A percentile compares a stretch with the other conserved stretches of the same genome.
phyloP scores from a whole-genome alignment of 2,797 vertebrate genomes.

The Alauda arvensis region DNA sequence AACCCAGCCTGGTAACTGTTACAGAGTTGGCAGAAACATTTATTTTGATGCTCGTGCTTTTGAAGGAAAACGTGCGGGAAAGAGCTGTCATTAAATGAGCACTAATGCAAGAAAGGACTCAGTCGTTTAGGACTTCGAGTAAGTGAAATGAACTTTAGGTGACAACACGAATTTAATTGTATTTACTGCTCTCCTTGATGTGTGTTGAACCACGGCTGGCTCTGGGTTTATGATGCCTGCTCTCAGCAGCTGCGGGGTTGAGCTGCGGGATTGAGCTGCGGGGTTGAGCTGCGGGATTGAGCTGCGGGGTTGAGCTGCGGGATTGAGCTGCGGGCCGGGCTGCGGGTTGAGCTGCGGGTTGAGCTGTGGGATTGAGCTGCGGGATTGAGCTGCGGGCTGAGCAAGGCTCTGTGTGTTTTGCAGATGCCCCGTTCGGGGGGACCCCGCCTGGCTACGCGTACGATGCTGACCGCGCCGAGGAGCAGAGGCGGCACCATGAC shows the following conservation, averaged over 20 bases:
- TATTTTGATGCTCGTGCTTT: background rate
- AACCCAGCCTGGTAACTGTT: background rate
- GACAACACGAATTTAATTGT: background rate
- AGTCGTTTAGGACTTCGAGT: background rate
- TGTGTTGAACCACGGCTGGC: background rate
- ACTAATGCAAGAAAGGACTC: background rate
- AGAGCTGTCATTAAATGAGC: background rate
- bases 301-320: too few relatives aligned
- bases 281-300: too few relatives aligned
- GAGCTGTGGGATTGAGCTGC: background rate
- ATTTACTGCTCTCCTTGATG: background rate
- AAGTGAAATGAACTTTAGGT: background rate
- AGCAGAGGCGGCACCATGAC: slow-evolving; percentile 82
- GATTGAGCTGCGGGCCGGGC: too few relatives aligned
- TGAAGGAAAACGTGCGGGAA: background rate
- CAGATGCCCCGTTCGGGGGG: slow-evolving; percentile 82
- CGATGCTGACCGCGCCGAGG: slow-evolving; percentile 81
- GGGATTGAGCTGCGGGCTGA: background rate
- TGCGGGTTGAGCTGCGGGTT: background rate
- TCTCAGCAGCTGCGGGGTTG: background rate
- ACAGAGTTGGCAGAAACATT: background rate
- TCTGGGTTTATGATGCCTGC: background rate
- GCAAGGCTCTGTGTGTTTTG: background rate
- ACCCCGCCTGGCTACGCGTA: slow-evolving; percentile 79
- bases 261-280: too few relatives aligned